A percentile compares a stretch with the other conserved stretches of the same genome.
These are phyloP conservation scores for Sigmodon hispidus DNA, from an alignment of 2,113 vertebrate genomes.

Conservation along the genomic window DNA sequence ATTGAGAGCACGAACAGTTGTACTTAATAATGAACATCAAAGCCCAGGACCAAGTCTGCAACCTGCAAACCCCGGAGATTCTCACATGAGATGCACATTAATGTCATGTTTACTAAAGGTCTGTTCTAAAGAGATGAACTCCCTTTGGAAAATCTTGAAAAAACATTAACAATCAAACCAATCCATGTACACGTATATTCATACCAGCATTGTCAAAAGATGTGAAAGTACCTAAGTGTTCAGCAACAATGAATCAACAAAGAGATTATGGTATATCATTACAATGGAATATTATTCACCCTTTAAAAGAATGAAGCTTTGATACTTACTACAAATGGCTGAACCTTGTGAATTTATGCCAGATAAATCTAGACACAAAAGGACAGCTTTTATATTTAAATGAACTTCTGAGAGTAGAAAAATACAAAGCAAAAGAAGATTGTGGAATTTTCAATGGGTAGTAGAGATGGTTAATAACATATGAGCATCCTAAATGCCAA, in stretches of 20 bases:
- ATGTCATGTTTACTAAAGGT: neutral
- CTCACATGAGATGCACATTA: neutral
- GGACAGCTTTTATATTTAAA: accelerated
- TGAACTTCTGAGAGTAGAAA: accelerated
- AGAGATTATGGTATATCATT: accelerated
- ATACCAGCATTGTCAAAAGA: accelerated
- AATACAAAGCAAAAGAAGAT: neutral
- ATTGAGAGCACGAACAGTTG: neutral
- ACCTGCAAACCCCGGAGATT: neutral
- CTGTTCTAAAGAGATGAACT: neutral
- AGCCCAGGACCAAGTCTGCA: neutral
- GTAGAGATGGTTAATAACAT: accelerated
- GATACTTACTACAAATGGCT: accelerated
- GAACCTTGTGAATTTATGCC: accelerated
- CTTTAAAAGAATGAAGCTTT: accelerated
- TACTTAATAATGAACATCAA: neutral
- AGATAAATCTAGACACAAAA: neutral
- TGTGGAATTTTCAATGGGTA: accelerated
- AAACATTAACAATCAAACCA: neutral
- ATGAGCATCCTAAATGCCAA: accelerated
- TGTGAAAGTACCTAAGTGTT: too few relatives aligned
- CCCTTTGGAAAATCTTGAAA: neutral
- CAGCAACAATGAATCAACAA: too few relatives aligned
- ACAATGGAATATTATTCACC: accelerated
- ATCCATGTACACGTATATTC: accelerated